A percentile compares a stretch with the other conserved stretches of the same genome.
These are phyloP conservation scores for Cryptotis parvus DNA, from an alignment of 2,113 vertebrate genomes.

Conservation along the genomic window DNA sequence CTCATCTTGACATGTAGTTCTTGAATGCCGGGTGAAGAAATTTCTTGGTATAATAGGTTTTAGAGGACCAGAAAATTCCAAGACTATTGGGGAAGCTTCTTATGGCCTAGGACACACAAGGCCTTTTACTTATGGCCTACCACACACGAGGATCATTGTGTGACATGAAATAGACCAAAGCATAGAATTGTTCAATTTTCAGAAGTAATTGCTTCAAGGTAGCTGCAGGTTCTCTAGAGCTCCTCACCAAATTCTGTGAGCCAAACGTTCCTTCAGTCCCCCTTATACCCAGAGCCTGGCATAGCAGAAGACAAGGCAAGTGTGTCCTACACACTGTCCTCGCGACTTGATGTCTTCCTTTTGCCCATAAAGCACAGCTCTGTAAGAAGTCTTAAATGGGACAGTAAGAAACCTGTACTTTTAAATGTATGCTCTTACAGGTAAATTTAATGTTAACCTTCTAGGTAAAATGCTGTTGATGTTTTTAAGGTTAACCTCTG, in stretches of 20 bases:
- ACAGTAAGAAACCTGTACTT: slow-evolving; percentile 22
- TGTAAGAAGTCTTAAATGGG: not conserved
- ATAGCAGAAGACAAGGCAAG: not conserved
- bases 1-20: not conserved
- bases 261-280: not conserved
- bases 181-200: not conserved
- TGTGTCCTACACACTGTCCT: not conserved
- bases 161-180: no score
- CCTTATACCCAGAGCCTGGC: no score
- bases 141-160: not conserved
- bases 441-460: not conserved
- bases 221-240: not conserved
- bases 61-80: not conserved
- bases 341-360: not conserved
- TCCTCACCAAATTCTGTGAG: not conserved
- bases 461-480: no score
- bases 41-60: not conserved
- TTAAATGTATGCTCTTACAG: not conserved
- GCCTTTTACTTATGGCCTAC: no score
- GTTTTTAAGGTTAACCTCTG: not conserved
- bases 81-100: not conserved
- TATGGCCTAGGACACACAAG: no score
- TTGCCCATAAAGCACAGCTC: not conserved
- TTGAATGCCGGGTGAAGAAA: not conserved
- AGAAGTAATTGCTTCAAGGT: not conserved